Evolutionary conservation across 53 echinoderm and acorn worm species (phyloP).

Genomic region (Mesocentrotus franciscanus): DNA sequence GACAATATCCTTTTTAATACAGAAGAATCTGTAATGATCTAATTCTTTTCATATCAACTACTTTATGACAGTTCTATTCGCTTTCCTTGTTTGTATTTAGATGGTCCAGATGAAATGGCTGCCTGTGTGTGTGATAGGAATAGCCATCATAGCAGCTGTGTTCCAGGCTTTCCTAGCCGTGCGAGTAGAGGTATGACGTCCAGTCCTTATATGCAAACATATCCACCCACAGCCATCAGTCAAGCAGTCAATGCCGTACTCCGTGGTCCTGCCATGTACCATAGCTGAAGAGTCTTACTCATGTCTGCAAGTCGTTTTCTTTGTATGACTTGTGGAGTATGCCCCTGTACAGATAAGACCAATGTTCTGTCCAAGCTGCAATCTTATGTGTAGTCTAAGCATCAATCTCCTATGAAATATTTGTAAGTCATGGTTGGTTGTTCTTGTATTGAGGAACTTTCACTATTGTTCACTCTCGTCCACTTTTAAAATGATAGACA

Average conservation of each 20-base stretch:
- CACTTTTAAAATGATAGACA: background rate
- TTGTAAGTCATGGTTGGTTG: background rate
- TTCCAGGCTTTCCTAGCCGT: slow-evolving; percentile 59
- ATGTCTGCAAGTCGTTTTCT: background rate
- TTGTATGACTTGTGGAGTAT: background rate
- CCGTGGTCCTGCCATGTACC: background rate
- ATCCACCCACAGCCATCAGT: background rate
- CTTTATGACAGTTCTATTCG: background rate
- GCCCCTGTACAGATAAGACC: background rate
- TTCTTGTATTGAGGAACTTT: background rate
- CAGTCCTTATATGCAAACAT: slow-evolving; percentile 14
- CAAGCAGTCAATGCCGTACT: background rate
- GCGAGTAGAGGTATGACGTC: slow-evolving; percentile 66
- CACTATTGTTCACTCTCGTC: background rate
- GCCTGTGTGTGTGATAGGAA: slow-evolving; percentile 57
- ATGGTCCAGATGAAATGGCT: slow-evolving; percentile 67
- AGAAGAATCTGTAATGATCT: background rate
- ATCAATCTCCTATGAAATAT: background rate
- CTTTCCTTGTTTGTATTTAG: background rate
- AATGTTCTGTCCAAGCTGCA: background rate
- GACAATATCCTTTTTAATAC: background rate
- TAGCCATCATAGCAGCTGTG: slow-evolving; percentile 69
- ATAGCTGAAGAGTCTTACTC: background rate
- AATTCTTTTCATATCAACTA: background rate
- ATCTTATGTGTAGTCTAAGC: background rate